These are phyloP conservation scores for Apodemus speciosus DNA, from an alignment of 2,113 vertebrate genomes.

Conservation along the genomic window DNA sequence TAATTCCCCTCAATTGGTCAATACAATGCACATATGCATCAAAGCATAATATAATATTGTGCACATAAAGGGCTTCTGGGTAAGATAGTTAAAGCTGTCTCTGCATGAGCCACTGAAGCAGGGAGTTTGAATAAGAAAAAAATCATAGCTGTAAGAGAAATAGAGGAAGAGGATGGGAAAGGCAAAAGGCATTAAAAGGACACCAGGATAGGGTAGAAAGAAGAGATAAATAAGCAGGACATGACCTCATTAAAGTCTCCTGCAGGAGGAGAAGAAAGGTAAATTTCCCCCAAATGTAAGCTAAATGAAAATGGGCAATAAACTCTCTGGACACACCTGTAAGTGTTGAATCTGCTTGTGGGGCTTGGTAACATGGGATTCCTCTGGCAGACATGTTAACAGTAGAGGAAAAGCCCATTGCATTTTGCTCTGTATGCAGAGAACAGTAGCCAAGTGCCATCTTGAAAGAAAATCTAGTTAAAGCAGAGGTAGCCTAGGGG, in stretches of 20 bases:
- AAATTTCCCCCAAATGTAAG: neutral
- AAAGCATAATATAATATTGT: neutral
- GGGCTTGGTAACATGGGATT: neutral
- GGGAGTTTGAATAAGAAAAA: neutral
- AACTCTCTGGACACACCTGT: neutral
- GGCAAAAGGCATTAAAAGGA: neutral
- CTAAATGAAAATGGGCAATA: neutral
- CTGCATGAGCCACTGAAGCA: neutral
- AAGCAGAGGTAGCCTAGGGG: neutral
- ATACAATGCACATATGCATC: neutral
- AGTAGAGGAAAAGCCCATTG: neutral
- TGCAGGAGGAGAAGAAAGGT: neutral
- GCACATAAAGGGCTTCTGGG: neutral
- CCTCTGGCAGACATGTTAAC: neutral
- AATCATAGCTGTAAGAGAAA: neutral
- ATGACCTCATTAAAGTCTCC: neutral
- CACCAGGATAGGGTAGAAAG: no score
- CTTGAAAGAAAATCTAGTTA: neutral
- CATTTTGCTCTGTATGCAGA: neutral
- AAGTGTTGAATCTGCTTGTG: neutral
- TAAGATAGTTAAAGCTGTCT: neutral
- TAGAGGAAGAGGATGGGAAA: neutral
- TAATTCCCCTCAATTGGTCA: neutral
- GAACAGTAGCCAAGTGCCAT: neutral
- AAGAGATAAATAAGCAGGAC: neutral